These are phyloP conservation scores for Phanerotoma sp. DNA, from an alignment of 2,888 invertebrate genomes.

Conservation along the genomic window DNA sequence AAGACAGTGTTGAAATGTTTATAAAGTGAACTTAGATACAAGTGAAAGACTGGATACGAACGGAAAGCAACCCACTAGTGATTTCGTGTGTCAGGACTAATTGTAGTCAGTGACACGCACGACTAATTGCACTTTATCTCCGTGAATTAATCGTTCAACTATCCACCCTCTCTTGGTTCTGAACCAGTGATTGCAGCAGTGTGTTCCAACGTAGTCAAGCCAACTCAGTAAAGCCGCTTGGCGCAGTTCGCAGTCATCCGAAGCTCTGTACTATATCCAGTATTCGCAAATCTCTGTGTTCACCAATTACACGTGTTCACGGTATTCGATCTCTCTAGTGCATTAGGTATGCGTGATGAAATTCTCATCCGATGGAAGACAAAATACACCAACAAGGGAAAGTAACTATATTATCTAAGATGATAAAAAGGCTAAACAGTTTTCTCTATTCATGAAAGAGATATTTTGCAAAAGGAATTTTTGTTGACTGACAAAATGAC, in stretches of 20 bases:
- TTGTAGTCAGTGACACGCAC: constrained; percentile 45
- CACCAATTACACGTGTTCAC: constrained; percentile 21
- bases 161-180: constrained; percentile 17
- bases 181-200: constrained; percentile 42
- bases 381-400: neutral
- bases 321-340: constrained; percentile 6
- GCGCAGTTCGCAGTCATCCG: constrained; percentile 29
- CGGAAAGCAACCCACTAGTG: constrained; percentile 12
- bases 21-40: constrained; percentile 8
- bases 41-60: constrained; percentile 8
- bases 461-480: no score
- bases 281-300: constrained; percentile 14
- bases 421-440: no score
- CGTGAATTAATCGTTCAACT: constrained; percentile 47
- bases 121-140: constrained; percentile 51
- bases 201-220: constrained; percentile 38
- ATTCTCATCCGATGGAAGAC: neutral
- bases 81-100: constrained; percentile 37
- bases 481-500: no score
- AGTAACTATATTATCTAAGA: neutral
- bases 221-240: constrained; percentile 39
- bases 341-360: neutral
- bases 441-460: no score
- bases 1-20: neutral
- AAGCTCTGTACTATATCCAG: constrained; percentile 4